Evolutionary conservation across 2,113 vertebrate species (phyloP), one percentile per base, ranked within the genome.

Genomic region (Morone chrysops): DNA sequence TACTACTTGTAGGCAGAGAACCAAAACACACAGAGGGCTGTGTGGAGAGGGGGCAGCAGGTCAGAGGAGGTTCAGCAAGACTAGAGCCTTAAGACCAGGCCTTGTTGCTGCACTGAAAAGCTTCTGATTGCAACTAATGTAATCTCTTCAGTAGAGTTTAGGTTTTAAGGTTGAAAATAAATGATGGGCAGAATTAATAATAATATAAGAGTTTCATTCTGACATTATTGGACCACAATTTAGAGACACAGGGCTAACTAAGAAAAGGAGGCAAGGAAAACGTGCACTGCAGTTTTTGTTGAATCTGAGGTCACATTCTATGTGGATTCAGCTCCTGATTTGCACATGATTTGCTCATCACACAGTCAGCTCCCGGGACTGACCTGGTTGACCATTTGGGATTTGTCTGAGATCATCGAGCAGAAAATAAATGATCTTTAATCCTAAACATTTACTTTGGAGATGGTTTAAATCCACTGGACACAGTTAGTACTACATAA

Each of bases 11-110:
- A 9, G 67, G 48, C 25, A 40, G 25, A 48, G 66, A 68, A 73
- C 80, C 83, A 91, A 82, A 76, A 71, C 50, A 66, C 56, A 70
- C 22, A 36, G 5, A 17, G 54, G 16, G 31, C 31, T 31, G 31
- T 31, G 31, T 31, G 18, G 10, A 14, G 53, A 72, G 70, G 51
- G 41, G 31, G 45, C 45, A 75, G 73, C 10, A 13, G 70, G 75
- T 79, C 75, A 66, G 36, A 25, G 70, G 60, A 87, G 43, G 82
- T 43, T 75, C 53, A 84, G 74, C 51, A 67, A 78, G 22, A 61
- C 51, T 10, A 18, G 2, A 72, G 62, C 40, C 3, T 54, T 31
- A 31, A 60, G 71, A 57, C 25, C 53, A 11, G 31, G 36, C 41
- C 63, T 18, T 68, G 56, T 22, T 48, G 60, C n/a, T 25, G 41